A percentile compares a stretch with the other conserved stretches of the same genome.
Conservation (phyloP, 2,797 vertebrate species). For the Apogon talboti region DNA sequence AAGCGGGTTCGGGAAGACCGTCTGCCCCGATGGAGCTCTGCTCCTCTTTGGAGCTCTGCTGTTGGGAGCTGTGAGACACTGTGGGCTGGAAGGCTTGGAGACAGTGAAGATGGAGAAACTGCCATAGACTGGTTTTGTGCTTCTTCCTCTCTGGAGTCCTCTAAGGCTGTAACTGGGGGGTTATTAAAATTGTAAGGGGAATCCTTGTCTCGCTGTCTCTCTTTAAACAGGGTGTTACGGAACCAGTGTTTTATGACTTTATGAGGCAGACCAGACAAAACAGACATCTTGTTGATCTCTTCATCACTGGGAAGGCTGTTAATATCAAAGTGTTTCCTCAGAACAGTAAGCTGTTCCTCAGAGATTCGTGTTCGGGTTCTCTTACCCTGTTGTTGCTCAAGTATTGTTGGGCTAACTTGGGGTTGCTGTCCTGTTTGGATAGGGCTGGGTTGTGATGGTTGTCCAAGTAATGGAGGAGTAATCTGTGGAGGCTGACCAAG, state of each 20-base stretch:
- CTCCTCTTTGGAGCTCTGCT: conserved; percentile 87
- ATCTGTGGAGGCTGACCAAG: conserved; percentile 69
- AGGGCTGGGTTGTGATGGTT: conserved; percentile 65
- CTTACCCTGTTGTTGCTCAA: conserved; percentile 93
- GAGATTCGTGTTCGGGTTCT: conserved; percentile 96
- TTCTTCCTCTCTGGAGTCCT: conserved; percentile 89
- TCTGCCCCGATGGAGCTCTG: conserved; percentile 90
- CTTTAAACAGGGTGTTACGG: conserved; percentile 98
- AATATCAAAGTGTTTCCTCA: conserved; percentile 96
- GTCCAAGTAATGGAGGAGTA: conserved; percentile 61
- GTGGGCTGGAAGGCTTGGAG: conserved; percentile 59
- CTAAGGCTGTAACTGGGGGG: conserved; percentile 93
- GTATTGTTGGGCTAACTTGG: conserved; percentile 86
- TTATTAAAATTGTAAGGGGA: conserved; percentile 99
- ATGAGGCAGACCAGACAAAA: conserved; percentile 91
- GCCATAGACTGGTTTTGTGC: conserved; percentile 84
- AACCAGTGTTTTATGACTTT: conserved; percentile 99
- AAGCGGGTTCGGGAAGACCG: conserved; percentile 96
- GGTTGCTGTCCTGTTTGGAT: conserved; percentile 67
- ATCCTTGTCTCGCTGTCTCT: conserved; percentile 98
- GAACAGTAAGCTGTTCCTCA: conserved; percentile 92
- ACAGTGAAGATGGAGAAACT: conserved; percentile 69
- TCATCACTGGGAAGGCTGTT: conserved; percentile 98
- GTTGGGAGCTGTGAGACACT: conserved; percentile 58
- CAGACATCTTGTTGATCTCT: conserved; percentile 96